These are phyloP conservation scores for Acanthis flammea DNA, from an alignment of 2,797 vertebrate species.

Conservation along the genomic window DNA sequence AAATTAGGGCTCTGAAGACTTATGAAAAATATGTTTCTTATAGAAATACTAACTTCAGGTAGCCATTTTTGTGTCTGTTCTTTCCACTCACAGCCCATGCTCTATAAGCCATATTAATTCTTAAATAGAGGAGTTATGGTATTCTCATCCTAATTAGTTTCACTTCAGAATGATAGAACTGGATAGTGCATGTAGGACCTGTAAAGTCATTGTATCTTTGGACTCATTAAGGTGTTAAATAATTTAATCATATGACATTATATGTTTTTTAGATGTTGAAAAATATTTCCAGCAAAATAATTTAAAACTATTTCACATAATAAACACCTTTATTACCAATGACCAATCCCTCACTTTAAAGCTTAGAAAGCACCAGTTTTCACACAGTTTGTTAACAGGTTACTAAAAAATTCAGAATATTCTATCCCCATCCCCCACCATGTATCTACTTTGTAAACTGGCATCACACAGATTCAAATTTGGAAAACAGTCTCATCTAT, in stretches of 20 bases:
- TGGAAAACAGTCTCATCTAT: background rate
- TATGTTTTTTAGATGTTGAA: background rate
- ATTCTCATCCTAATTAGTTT: background rate
- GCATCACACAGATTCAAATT: background rate
- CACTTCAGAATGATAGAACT: background rate
- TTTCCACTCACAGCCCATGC: background rate
- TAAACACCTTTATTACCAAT: background rate
- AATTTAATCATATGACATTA: background rate
- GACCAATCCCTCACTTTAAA: background rate
- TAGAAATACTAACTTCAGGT: background rate
- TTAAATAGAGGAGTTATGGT: background rate
- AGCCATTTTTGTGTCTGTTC: background rate
- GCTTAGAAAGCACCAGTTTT: background rate
- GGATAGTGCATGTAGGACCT: background rate
- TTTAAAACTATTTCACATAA: background rate
- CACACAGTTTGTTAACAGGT: background rate
- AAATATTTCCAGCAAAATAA: background rate
- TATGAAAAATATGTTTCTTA: background rate
- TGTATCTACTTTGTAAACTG: background rate
- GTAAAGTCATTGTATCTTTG: background rate
- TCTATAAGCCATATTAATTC: background rate
- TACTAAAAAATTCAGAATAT: background rate
- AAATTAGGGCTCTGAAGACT: background rate
- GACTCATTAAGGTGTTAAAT: background rate
- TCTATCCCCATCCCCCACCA: fast-evolving